Evolutionary conservation across 2,113 vertebrate genomes (phyloP).

Genomic region (Anseranas semipalmata): DNA sequence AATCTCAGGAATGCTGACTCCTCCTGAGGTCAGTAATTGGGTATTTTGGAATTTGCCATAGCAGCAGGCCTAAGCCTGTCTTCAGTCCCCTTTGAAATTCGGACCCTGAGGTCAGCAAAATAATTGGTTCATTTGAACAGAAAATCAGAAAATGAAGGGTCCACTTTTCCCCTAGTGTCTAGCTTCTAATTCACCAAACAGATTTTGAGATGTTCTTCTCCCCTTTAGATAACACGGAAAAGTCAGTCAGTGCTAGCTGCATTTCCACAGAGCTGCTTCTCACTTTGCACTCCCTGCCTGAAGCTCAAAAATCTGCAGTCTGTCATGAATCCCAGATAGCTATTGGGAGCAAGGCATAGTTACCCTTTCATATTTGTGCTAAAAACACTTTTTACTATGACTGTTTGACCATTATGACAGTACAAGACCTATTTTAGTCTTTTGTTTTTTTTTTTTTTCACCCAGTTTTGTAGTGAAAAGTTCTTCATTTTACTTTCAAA

Average conservation of each 20-base stretch:
- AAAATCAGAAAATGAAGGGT: conserved; percentile 68
- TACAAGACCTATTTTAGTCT: neutral
- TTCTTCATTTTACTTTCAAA: neutral
- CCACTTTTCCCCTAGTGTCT: conserved; percentile 55
- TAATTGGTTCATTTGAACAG: conserved; percentile 79
- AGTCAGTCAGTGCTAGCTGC: conserved; percentile 32
- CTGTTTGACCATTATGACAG: neutral
- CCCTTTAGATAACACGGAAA: conserved; percentile 54
- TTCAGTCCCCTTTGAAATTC: conserved; percentile 81
- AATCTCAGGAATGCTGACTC: conserved; percentile 89
- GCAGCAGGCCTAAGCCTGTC: conserved; percentile 88
- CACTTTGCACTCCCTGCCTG: neutral
- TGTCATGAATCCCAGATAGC: neutral
- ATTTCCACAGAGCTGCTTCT: conserved; percentile 24
- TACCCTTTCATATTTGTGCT: neutral
- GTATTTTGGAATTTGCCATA: conserved; percentile 77
- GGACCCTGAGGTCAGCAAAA: conserved; percentile 80
- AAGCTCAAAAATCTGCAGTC: neutral
- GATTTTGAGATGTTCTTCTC: conserved; percentile 50
- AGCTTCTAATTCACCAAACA: conserved; percentile 44
- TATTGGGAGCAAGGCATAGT: neutral
- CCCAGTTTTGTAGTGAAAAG: neutral
- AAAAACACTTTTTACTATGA: neutral
- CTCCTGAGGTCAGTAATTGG: conserved; percentile 87
- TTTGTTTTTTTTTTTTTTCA: neutral